These are phyloP conservation scores for Colletes collaris DNA, from an alignment of 2,888 invertebrate genomes.

Conservation along the genomic window DNA sequence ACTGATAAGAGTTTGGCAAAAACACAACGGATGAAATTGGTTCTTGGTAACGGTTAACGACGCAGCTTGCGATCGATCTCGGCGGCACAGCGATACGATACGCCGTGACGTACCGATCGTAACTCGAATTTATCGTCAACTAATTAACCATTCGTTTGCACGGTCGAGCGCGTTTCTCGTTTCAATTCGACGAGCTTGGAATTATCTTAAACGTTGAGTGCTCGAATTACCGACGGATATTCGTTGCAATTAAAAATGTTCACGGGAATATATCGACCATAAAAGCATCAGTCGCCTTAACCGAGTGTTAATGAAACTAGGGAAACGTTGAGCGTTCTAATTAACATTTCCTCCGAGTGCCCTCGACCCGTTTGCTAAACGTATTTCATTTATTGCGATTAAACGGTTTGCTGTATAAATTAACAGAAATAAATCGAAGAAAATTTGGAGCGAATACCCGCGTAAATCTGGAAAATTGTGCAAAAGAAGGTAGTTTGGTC, in stretches of 20 bases:
- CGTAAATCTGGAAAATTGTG: too few relatives aligned
- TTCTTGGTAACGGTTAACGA: neutral
- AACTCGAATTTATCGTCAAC: constrained; percentile 69
- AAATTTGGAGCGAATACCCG: too few relatives aligned
- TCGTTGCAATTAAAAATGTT: neutral
- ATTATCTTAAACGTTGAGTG: neutral
- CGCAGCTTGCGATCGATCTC: constrained; percentile 11
- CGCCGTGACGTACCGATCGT: constrained; percentile 57
- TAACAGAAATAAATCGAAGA: neutral
- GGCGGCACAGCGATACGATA: constrained; percentile 57
- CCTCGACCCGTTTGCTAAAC: neutral
- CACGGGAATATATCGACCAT: neutral
- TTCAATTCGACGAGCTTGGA: constrained; percentile 39
- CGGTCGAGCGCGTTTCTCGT: constrained; percentile 22
- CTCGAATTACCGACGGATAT: constrained; percentile 2
- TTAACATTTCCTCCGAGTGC: constrained; percentile 28
- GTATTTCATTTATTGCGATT: neutral
- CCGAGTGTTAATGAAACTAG: constrained; percentile 19
- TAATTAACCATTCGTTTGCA: constrained; percentile 65
- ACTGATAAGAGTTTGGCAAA: constrained; percentile 14
- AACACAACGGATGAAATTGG: neutral
- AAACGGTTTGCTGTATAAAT: neutral
- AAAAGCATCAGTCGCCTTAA: constrained; percentile 28
- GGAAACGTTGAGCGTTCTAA: constrained; percentile 32
- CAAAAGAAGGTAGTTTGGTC: neutral